Base-by-base conservation (phyloP, 1,140 invertebrate genomes). In the Tetramorium parvispinum region DNA sequence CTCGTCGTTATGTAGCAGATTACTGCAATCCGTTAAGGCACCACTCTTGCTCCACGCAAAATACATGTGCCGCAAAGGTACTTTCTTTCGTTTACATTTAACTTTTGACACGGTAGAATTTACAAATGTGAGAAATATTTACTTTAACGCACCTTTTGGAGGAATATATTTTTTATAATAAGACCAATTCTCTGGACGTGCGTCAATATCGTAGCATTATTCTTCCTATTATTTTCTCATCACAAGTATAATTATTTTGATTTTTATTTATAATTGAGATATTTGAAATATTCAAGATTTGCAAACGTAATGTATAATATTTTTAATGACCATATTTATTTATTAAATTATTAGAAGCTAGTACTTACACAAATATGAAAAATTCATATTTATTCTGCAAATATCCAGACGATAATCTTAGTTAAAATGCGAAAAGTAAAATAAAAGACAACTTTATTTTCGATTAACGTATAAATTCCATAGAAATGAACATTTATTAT, bases 1-100 rank as follows among this genome's bases (percentile, higher is more conserved):
- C 46, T 73, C 70, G 55, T 86, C 87, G 88, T 89, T 83, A 83
- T 66, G 37, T 40, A 49, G 85, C 65, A 89, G 65, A 83, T 86
- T 77, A 63, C 77, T 59, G 77, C 68, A 61, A 86, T 78, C 70
- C 85, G 32, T 85, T 65, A 55, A 85, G 46, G 32, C 57, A 37
- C 10, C 57, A 51, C 55, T 6, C 21, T 63, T 6, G 27, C 32
- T 73, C 8, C 5, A n/a, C 21, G 40, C 18, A 7, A 82, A 73
- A 82, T 71, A 37, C n/a, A 53, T 70, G 21, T 43, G 32, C 16
- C n/a, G 53, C 40, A 32, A 49, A 82, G 27, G 24, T 70, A 70
- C 18, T 75, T 73, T 73, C 53, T 75, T 59, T n/a, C 40, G 71
- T 59, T 61, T 59, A 49, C 18, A 46, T 59, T 46, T 3, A 71